A percentile compares a stretch with the other conserved stretches of the same genome.
Conservation (phyloP, 1,140 invertebrate species). For the Drosophila lacertosa region DNA sequence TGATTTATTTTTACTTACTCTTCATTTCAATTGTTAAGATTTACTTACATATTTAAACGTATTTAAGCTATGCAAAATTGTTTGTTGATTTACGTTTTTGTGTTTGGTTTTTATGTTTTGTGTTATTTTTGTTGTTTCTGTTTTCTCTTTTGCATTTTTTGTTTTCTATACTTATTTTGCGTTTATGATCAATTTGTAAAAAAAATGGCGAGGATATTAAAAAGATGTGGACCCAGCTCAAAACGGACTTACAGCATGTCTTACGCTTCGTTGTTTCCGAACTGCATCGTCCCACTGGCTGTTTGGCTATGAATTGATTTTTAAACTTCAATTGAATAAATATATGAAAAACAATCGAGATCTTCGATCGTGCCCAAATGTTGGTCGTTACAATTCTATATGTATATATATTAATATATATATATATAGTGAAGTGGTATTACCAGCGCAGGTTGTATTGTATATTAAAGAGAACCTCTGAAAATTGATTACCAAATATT, state of each 20-base stretch:
- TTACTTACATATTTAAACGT: conserved; percentile 76
- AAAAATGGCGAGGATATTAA: conserved; percentile 6
- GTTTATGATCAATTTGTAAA: conserved; percentile 27
- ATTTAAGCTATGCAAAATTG: conserved; percentile 74
- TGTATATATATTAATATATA: too few relatives aligned
- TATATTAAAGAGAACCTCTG: conserved; percentile 23
- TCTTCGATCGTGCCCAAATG: conserved; percentile 11
- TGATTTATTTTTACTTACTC: conserved; percentile 80
- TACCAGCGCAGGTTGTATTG: conserved; percentile 30
- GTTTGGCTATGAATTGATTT: conserved; percentile 48
- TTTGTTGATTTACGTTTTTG: conserved; percentile 49
- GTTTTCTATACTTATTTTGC: conserved; percentile 11
- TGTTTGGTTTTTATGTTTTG: conserved; percentile 29
- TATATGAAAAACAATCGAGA: conserved; percentile 44
- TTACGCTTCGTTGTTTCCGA: conserved; percentile 30
- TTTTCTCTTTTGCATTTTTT: too few relatives aligned
- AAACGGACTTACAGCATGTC: conserved; percentile 38
- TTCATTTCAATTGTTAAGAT: conserved; percentile 77
- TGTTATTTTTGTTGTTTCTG: conserved; percentile 4
- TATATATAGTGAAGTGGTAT: conserved; percentile 19
- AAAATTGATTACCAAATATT: conserved; percentile 36
- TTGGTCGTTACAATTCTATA: conserved; percentile 27
- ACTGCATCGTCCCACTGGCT: conserved; percentile 22
- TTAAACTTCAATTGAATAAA: conserved; percentile 50
- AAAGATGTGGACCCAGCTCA: conserved; percentile 27